These are phyloP conservation scores for Pollachius pollachius DNA, from an alignment of 2,113 vertebrate genomes.

Conservation along the genomic window DNA sequence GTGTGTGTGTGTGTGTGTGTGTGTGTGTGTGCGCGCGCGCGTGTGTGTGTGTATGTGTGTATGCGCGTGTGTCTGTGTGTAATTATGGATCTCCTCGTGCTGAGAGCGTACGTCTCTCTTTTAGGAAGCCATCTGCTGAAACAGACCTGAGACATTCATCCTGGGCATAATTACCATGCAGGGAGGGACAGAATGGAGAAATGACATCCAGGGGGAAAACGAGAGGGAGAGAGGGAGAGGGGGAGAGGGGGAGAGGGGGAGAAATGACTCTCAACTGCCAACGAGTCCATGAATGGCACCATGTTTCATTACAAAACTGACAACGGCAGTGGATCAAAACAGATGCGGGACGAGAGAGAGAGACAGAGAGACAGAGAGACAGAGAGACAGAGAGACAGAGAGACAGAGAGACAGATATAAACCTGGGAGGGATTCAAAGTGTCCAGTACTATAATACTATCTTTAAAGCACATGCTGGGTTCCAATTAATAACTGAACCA, in stretches of 20 bases:
- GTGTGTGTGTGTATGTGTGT: slow-evolving; percentile 41
- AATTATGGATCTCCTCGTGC: slow-evolving; percentile 67
- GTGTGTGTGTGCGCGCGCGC: not conserved
- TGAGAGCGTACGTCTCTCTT: slow-evolving; percentile 62
- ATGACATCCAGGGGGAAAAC: slow-evolving; percentile 50
- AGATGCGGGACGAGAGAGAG: slow-evolving; percentile 4
- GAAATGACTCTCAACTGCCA: slow-evolving; percentile 41
- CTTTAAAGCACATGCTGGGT: no score
- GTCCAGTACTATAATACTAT: no score
- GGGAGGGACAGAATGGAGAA: slow-evolving; percentile 51
- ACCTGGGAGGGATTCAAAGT: not conserved
- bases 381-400: not conserved
- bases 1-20: not conserved
- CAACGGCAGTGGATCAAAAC: slow-evolving; percentile 28
- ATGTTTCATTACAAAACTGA: slow-evolving; percentile 46
- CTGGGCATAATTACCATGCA: slow-evolving; percentile 64
- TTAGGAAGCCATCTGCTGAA: slow-evolving; percentile 72
- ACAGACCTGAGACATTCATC: slow-evolving; percentile 70
- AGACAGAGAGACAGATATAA: not conserved
- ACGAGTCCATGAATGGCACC: slow-evolving; percentile 38
- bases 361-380: not conserved
- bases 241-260: slow-evolving; percentile 24
- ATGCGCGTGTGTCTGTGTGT: slow-evolving; percentile 44
- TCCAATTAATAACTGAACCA: no score
- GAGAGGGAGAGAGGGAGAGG: not conserved